phyloP scores from a whole-genome alignment of 1,140 invertebrate species.

The Cydia fagiglandana region DNA sequence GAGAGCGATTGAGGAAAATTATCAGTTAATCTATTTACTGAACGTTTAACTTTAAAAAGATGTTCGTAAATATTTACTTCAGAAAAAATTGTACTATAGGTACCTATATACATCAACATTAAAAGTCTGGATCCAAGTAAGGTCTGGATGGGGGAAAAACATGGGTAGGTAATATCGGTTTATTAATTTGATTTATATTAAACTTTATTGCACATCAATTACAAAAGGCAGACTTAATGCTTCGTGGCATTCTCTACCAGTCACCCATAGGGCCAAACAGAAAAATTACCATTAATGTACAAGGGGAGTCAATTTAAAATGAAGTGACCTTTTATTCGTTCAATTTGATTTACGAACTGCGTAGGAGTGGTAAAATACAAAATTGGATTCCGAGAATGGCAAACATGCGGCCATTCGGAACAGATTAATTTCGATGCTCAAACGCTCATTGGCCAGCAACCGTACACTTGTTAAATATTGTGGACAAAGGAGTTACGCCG shows the following conservation, averaged over 20 bases:
- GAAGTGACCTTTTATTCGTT: slow-evolving; percentile 47
- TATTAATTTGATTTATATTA: neutral
- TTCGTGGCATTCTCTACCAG: too few species aligned
- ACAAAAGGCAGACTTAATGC: too few species aligned
- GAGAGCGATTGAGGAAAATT: slow-evolving; percentile 50
- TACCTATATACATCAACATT: neutral
- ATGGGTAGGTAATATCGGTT: slow-evolving; percentile 1
- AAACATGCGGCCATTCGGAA: slow-evolving; percentile 54
- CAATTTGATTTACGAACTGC: slow-evolving; percentile 51
- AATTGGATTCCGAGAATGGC: slow-evolving; percentile 65
- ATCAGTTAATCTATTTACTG: slow-evolving; percentile 14
- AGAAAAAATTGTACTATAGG: neutral
- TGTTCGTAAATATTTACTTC: slow-evolving; percentile 1
- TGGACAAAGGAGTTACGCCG: neutral
- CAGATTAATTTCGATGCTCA: slow-evolving; percentile 53
- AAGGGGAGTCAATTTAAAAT: slow-evolving; percentile 11
- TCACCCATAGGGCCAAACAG: too few species aligned
- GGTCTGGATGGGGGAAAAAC: neutral
- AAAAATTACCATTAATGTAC: neutral
- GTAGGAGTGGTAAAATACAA: slow-evolving; percentile 67
- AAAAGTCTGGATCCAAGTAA: neutral
- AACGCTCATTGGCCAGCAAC: slow-evolving; percentile 32
- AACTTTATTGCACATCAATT: too few species aligned
- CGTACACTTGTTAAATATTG: neutral
- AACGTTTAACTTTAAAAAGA: slow-evolving; percentile 1